These are phyloP conservation scores for Acanthoscelides obtectus DNA, from an alignment of 2,888 invertebrate species.

Conservation along the genomic window DNA sequence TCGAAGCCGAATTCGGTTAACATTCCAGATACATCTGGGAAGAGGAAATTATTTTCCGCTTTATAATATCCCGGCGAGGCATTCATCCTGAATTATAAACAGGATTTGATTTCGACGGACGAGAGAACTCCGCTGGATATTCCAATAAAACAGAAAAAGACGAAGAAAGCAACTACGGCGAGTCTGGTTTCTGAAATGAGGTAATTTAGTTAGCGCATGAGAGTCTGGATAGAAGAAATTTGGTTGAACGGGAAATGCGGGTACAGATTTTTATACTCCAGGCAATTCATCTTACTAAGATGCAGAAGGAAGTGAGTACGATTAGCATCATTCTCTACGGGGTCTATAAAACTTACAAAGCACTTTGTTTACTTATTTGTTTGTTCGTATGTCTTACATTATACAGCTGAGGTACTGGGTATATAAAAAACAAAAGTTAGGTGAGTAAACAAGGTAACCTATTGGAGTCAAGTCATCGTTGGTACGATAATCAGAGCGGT, in stretches of 20 bases:
- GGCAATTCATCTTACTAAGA: no score
- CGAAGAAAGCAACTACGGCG: neutral
- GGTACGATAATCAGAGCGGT: no score
- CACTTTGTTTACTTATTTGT: no score
- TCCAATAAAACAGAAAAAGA: neutral
- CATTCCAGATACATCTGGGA: conserved; percentile 13
- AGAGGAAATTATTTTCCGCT: conserved; percentile 41
- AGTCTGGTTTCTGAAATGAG: neutral
- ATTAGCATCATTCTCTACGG: no score
- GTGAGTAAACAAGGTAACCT: no score
- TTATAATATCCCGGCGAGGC: conserved; percentile 36
- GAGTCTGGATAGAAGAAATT: neutral
- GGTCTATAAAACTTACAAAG: no score
- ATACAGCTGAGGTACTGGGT: no score
- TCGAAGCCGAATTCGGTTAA: neutral
- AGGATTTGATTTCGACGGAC: conserved; percentile 29
- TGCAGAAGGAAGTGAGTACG: no score
- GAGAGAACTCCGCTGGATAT: neutral
- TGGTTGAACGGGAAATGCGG: neutral
- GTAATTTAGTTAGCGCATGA: neutral
- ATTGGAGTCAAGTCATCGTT: no score
- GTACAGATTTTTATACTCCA: neutral
- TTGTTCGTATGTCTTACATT: no score
- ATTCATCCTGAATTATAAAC: conserved; percentile 35
- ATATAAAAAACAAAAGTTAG: no score